Base-by-base conservation (phyloP, 1,140 invertebrate genomes). In the Catajapyx aquilonaris region DNA sequence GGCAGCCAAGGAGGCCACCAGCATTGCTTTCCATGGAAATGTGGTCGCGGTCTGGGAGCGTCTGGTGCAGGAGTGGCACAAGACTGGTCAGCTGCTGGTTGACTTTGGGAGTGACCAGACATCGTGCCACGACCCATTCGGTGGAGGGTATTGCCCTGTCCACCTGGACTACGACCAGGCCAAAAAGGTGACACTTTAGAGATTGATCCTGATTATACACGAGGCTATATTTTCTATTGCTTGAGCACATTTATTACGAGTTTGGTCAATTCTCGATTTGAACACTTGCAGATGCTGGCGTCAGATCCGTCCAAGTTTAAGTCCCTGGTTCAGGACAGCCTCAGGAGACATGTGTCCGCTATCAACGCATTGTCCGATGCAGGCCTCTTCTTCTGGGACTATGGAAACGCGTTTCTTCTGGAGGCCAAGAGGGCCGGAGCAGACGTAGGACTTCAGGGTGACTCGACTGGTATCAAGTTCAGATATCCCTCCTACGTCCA, bases 91-190 rank as follows among this genome's bases (percentile, higher is more conserved):
- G 31, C 42, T 64, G 3, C 46, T 76, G 4, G 69, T 65, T 3
- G 73, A 76, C 22, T 47, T 77, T 4, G 73, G 70, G 2, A 72
- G 70, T 5, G 74, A 77, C 51, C 73, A 76, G 50, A 76, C 73
- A 4, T 76, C 72, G 4, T 70, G 66, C 41, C 72, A 76, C 48
- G 71, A 71, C 48, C 69, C 70, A 4, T 75, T 62, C 47, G 61
- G 60, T 32, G 73, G 73, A 2, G 74, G 73, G 3, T 76, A 76
- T 50, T 75, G 68, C 46, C 72, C 73, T 2, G 65, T 63, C 17
- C 62, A 66, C 42, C 54, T 71, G 33, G 39, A 44, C 13, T 59
- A 41, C 42, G 54, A 52, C 30, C 49, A 61, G 33, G 45, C 58
- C 15, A 48, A 59, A 34, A 43, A 49, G 39, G 54, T 55, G n/a